Evolutionary conservation across 1,140 invertebrate species (phyloP), one percentile per base, ranked within the genome.

Genomic region (Sycophila sp.): DNA sequence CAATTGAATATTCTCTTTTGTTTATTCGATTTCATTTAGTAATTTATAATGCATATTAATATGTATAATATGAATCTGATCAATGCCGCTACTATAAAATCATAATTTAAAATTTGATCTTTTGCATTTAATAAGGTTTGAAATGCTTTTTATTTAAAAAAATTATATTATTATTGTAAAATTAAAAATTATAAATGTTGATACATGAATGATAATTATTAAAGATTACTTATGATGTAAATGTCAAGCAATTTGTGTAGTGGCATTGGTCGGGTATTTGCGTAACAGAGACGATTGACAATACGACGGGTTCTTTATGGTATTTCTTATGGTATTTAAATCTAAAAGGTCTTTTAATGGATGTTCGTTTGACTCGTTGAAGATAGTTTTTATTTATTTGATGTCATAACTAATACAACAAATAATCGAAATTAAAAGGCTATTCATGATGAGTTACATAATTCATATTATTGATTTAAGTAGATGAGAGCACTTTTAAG

Each of bases 301-400:
- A 53, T 69, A 40, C 22, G 34, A 47, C 22, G 34, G 22, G n/a
- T 69, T 45, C 10, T 51, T 60, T 45, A n/a, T n/a, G n/a, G n/a
- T n/a, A n/a, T n/a, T n/a, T n/a, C n/a, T 59, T 38, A 17, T 49
- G 10, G 11, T 59, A 28, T 13, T 58, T 58, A 6, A 47, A 68
- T 68, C 36, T 38, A 22, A 15, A 69, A 11, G 11, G 4, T 60
- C 60, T 69, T 69, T 42, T 59, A 19, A 13, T 17, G 28, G 34
- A 28, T 49, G 42, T 53, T 49, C 28, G 19, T 53, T 45, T n/a
- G 49, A 63, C 59, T 69, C 58, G 67, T 69, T 13, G 49, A 28
- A 38, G 3, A 7, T n/a, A 7, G 22, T 58, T 68, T 40, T 45
- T 24, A 3, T 56, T 58, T 15, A 19, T 55, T 47, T 19, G 24